These are phyloP conservation scores for Aeoliscus strigatus DNA, from an alignment of 2,797 vertebrate genomes.

Conservation along the genomic window DNA sequence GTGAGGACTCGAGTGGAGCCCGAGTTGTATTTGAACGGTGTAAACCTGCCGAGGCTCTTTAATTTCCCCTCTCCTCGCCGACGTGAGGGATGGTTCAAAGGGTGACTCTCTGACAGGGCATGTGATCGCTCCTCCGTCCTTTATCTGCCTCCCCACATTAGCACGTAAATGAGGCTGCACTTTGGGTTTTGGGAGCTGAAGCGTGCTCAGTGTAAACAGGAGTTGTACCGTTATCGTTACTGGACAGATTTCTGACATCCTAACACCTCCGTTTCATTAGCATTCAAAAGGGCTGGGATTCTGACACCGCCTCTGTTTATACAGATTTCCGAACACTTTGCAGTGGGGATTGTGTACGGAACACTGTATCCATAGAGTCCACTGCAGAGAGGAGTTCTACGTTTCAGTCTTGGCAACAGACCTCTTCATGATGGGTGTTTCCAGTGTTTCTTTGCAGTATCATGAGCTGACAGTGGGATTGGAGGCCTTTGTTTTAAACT, in stretches of 20 bases:
- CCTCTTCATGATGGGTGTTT: constrained; percentile 7
- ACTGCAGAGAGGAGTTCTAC: constrained; percentile 42
- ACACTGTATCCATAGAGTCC: constrained; percentile 48
- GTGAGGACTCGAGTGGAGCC: constrained; percentile 58
- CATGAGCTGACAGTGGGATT: constrained; percentile 6
- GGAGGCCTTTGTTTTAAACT: no score
- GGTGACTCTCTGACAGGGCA: constrained; percentile 76
- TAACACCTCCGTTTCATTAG: constrained; percentile 76
- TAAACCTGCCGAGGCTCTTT: constrained; percentile 75
- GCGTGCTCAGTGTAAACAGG: constrained; percentile 75
- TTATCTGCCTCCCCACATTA: constrained; percentile 80
- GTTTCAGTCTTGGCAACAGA: constrained; percentile 24
- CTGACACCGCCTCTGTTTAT: constrained; percentile 77
- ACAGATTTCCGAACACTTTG: constrained; percentile 66
- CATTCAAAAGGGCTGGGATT: constrained; percentile 71
- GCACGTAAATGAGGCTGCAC: constrained; percentile 83
- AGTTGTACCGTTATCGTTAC: constrained; percentile 76
- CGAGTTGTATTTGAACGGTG: constrained; percentile 73
- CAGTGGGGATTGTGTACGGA: constrained; percentile 57
- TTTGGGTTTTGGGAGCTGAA: constrained; percentile 74
- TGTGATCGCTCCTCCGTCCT: constrained; percentile 77
- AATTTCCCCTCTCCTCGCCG: constrained; percentile 69
- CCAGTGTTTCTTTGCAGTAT: constrained; percentile 9
- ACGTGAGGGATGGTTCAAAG: constrained; percentile 78
- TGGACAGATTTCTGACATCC: constrained; percentile 80